phyloP scores from a whole-genome alignment of 2,888 invertebrate species.

The Hemistola chrysoprasaria region DNA sequence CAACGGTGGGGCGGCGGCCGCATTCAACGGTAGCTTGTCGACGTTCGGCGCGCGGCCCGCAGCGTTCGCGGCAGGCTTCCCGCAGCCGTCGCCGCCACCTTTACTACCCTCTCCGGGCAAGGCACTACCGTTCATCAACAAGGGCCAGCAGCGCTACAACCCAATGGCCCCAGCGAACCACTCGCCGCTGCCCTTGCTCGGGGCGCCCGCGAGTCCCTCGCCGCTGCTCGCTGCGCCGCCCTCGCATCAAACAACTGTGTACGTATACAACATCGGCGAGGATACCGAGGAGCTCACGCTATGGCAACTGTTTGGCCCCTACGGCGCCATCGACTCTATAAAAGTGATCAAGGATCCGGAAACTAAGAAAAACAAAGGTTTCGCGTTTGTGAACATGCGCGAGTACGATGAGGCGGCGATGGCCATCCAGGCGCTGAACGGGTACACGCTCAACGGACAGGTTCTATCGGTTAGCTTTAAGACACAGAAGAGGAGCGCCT shows the following conservation, averaged over 20 bases:
- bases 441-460: slow-evolving; percentile 80
- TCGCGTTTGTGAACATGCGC: slow-evolving; percentile 80
- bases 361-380: slow-evolving; percentile 80
- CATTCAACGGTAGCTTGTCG: slow-evolving; percentile 66
- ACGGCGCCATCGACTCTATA: slow-evolving; percentile 79
- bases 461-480: slow-evolving; percentile 82
- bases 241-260: slow-evolving; percentile 76
- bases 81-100: slow-evolving; percentile 73
- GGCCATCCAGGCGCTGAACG: slow-evolving; percentile 79
- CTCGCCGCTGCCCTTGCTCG: slow-evolving; percentile 68
- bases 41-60: slow-evolving; percentile 66
- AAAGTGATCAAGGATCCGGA: slow-evolving; percentile 80
- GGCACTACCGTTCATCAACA: slow-evolving; percentile 77
- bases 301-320: slow-evolving; percentile 79
- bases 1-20: slow-evolving; percentile 64
- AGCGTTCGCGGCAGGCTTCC: slow-evolving; percentile 66
- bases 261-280: slow-evolving; percentile 79
- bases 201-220: slow-evolving; percentile 71
- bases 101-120: slow-evolving; percentile 76
- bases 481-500: slow-evolving; percentile 79
- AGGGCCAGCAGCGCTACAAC: slow-evolving; percentile 77
- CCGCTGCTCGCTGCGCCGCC: slow-evolving; percentile 64
- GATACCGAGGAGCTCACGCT: slow-evolving; percentile 77
- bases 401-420: slow-evolving; percentile 80
- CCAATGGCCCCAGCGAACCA: slow-evolving; percentile 76